These are phyloP conservation scores for Heliconius cydno DNA, from an alignment of 2,888 invertebrate species.

Conservation along the genomic window DNA sequence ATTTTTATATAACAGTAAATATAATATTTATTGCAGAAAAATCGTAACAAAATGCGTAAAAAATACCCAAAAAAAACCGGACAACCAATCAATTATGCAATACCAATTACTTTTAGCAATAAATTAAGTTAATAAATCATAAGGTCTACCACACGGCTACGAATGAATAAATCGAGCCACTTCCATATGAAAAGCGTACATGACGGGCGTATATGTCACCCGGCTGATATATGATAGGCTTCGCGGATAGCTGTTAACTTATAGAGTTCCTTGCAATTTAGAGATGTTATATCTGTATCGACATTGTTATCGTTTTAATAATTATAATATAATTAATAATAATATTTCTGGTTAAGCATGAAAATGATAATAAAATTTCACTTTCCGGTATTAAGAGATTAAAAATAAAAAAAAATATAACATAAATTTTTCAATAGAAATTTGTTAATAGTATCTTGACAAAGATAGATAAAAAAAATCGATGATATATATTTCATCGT, in stretches of 20 bases:
- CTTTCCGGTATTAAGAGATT: no score
- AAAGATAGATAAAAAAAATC: neutral
- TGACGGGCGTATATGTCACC: constrained; percentile 73
- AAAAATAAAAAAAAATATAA: no score
- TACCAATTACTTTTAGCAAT: constrained; percentile 34
- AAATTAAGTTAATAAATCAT: constrained; percentile 41
- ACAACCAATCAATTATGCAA: constrained; percentile 9
- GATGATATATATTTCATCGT: neutral
- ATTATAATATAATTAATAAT: no score
- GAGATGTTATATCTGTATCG: constrained; percentile 52
- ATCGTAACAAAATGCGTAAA: neutral
- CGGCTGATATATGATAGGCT: constrained; percentile 76
- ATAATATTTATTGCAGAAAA: neutral
- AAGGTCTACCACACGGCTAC: constrained; percentile 33
- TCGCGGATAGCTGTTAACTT: constrained; percentile 74
- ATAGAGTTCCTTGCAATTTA: constrained; percentile 70
- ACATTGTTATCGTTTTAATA: neutral
- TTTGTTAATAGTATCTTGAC: neutral
- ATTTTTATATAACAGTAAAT: neutral
- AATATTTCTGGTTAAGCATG: no score
- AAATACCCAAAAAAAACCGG: neutral
- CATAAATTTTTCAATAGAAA: neutral
- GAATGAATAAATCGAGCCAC: constrained; percentile 38
- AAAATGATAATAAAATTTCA: no score
- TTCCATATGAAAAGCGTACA: constrained; percentile 66